These are phyloP conservation scores for Porites divaricata DNA, from an alignment of 92 coral and sea anemone species.

Conservation along the genomic window DNA sequence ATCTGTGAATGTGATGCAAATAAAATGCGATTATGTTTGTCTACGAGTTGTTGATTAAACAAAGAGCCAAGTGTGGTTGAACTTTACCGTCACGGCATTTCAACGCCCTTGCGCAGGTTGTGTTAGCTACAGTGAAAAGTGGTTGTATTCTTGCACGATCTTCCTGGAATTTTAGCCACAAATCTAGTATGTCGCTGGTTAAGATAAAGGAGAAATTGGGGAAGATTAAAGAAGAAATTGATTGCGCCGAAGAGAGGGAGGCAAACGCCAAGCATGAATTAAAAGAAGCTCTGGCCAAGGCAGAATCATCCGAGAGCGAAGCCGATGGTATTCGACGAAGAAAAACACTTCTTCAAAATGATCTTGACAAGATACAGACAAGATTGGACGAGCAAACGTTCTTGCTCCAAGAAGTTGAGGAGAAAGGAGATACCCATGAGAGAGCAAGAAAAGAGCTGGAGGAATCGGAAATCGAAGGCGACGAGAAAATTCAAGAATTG, in stretches of 20 bases:
- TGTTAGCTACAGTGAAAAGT: background rate
- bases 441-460: slow-evolving; percentile 75
- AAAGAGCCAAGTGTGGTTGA: slow-evolving; percentile 27
- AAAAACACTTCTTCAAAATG: slow-evolving; percentile 49
- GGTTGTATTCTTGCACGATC: background rate
- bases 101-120: background rate
- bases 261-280: slow-evolving; percentile 50
- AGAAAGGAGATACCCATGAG: slow-evolving; percentile 73
- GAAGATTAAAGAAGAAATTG: slow-evolving; percentile 70
- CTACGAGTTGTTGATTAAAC: slow-evolving; percentile 38
- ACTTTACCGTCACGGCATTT: slow-evolving; percentile 24
- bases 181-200: slow-evolving; percentile 54
- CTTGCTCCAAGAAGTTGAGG: slow-evolving; percentile 32
- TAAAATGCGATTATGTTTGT: slow-evolving; percentile 14
- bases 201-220: slow-evolving; percentile 73
- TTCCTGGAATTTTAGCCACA: slow-evolving; percentile 31
- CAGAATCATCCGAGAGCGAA: slow-evolving; percentile 54
- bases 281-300: slow-evolving; percentile 63
- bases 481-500: slow-evolving; percentile 68
- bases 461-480: slow-evolving; percentile 84
- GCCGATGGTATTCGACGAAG: slow-evolving; percentile 76
- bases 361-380: slow-evolving; percentile 52
- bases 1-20: slow-evolving; percentile 26
- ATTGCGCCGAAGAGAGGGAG: slow-evolving; percentile 82
- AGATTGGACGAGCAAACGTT: slow-evolving; percentile 61